phyloP scores from a whole-genome alignment of 2,113 vertebrate species.

The Dasyornis broadbenti region DNA sequence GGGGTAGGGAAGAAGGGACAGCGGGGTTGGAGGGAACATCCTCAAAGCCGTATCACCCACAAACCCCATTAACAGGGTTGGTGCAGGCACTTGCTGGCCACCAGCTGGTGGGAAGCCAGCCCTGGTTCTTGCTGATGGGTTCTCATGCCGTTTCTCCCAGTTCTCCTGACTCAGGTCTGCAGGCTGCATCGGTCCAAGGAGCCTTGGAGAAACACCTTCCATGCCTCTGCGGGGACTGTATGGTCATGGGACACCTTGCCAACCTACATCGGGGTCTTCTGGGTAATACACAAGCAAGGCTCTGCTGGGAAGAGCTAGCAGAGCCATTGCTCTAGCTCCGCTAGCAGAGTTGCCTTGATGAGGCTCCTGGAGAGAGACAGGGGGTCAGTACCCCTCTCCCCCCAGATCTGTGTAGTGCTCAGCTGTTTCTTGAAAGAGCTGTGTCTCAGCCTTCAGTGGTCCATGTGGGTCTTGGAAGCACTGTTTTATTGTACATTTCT shows the following conservation, averaged over 20 bases:
- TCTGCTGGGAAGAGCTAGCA: slow-evolving; percentile 65
- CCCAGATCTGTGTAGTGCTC: slow-evolving; percentile 59
- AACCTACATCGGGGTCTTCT: slow-evolving; percentile 63
- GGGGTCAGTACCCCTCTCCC: slow-evolving; percentile 39
- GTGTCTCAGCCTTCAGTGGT: slow-evolving; percentile 66
- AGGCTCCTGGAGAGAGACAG: slow-evolving; percentile 39
- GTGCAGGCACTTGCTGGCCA: slow-evolving; percentile 55
- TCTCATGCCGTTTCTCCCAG: slow-evolving; percentile 67
- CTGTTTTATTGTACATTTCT: slow-evolving; percentile 73
- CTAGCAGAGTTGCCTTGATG: slow-evolving; percentile 59
- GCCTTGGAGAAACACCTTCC: slow-evolving; percentile 66
- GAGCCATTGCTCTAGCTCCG: slow-evolving; percentile 57
- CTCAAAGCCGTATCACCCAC: slow-evolving; percentile 63
- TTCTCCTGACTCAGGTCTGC: slow-evolving; percentile 67
- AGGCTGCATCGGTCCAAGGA: slow-evolving; percentile 66
- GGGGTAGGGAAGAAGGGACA: slow-evolving; percentile 73
- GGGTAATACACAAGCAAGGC: slow-evolving; percentile 62
- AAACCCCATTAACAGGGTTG: slow-evolving; percentile 62
- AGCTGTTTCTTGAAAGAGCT: slow-evolving; percentile 60
- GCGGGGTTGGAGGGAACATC: slow-evolving; percentile 70
- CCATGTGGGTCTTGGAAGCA: slow-evolving; percentile 67
- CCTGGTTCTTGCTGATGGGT: slow-evolving; percentile 64
- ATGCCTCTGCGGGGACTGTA: slow-evolving; percentile 70
- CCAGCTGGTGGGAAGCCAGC: slow-evolving; percentile 51
- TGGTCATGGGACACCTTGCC: slow-evolving; percentile 64